phyloP scores from a whole-genome alignment of 2,797 vertebrate genomes.

The Danio choprae region DNA sequence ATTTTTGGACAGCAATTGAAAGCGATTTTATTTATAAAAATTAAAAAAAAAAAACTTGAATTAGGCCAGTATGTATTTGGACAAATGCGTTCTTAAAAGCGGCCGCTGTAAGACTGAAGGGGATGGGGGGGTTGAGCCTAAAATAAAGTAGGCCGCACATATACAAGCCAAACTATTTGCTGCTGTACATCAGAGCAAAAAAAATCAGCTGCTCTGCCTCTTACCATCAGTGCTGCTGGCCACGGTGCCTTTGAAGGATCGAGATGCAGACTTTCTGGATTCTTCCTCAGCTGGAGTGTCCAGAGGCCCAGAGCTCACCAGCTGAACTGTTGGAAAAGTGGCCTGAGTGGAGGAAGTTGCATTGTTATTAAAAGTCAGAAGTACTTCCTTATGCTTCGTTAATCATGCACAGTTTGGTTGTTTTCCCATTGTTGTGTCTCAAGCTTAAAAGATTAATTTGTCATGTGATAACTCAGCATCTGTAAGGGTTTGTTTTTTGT shows the following conservation, averaged over 20 bases:
- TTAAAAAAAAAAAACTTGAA: neutral
- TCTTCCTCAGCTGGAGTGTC: conserved; percentile 91
- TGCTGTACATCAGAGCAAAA: neutral
- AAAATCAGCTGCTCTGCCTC: conserved; percentile 49
- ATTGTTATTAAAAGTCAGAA: neutral
- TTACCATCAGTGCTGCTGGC: conserved; percentile 94
- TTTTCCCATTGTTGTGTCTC: conserved; percentile 25
- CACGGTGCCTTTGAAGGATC: conserved; percentile 87
- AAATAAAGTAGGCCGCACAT: neutral
- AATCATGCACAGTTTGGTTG: neutral
- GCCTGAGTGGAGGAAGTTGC: conserved; percentile 68
- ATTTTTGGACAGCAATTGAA: neutral
- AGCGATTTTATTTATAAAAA: neutral
- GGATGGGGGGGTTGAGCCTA: neutral
- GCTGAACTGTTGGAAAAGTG: conserved; percentile 73
- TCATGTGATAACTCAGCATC: neutral
- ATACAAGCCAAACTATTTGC: neutral
- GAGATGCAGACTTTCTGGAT: conserved; percentile 84
- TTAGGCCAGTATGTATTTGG: neutral
- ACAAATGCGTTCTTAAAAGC: conserved; percentile 15
- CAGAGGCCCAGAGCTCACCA: conserved; percentile 80
- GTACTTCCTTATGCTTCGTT: neutral
- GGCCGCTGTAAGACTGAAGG: neutral
- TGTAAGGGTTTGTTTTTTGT: neutral
- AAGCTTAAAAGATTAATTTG: conserved; percentile 12